Evolutionary conservation across 2,797 vertebrate species (phyloP).

Genomic region (Protonibea diacanthus): DNA sequence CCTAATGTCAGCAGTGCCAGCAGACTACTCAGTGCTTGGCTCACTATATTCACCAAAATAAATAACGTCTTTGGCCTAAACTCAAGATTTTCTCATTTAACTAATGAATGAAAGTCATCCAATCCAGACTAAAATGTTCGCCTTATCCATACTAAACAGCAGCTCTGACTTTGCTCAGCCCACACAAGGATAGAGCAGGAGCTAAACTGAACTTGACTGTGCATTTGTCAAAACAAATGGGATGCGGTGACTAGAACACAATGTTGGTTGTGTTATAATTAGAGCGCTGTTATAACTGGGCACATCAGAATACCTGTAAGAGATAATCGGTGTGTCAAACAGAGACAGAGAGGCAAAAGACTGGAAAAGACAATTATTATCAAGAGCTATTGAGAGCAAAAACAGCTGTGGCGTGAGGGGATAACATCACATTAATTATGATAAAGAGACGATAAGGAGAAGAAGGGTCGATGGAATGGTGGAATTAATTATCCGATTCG

Average conservation of each 20-base stretch:
- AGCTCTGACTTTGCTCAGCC: conserved; percentile 27
- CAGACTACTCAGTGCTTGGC: conserved; percentile 81
- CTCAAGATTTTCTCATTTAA: conserved; percentile 75
- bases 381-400: conserved; percentile 45
- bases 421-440: conserved; percentile 67
- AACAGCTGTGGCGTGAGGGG: conserved; percentile 33
- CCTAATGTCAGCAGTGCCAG: conserved; percentile 72
- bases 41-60: conserved; percentile 54
- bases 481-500: conserved; percentile 44
- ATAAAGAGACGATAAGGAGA: conserved; percentile 53
- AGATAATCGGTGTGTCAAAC: conserved; percentile 40
- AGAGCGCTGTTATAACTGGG: conserved; percentile 1
- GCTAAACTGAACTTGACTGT: conserved; percentile 13
- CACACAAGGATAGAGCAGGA: conserved; percentile 9
- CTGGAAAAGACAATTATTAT: conserved; percentile 33
- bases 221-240: conserved; percentile 14
- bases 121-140: conserved; percentile 38
- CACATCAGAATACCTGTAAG: conserved; percentile 12
- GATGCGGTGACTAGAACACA: conserved; percentile 12
- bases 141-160: conserved; percentile 42
- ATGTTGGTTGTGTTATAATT: conserved; percentile 28
- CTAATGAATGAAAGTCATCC: conserved; percentile 74
- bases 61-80: conserved; percentile 72
- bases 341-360: conserved; percentile 27
- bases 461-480: conserved; percentile 24